These are phyloP conservation scores for Belonocnema kinseyi DNA, from an alignment of 1,140 invertebrate genomes.

Conservation along the genomic window DNA sequence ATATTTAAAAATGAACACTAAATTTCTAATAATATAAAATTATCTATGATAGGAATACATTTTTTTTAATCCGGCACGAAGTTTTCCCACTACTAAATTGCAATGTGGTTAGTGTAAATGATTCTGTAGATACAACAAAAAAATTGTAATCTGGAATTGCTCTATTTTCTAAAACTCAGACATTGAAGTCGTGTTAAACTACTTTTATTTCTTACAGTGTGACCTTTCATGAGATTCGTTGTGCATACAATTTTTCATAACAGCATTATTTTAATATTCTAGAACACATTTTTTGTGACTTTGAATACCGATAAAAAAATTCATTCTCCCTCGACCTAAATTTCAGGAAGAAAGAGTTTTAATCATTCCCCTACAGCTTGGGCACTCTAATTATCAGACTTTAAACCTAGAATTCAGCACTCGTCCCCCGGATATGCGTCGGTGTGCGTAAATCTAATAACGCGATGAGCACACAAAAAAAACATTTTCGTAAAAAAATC, in stretches of 20 bases:
- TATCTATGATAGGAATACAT: no score
- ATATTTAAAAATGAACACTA: no score
- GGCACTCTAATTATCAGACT: no score
- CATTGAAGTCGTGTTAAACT: not conserved
- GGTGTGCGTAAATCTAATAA: constrained; percentile 38
- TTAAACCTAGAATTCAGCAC: constrained; percentile 11
- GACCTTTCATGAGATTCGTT: not conserved
- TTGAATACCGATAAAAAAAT: not conserved
- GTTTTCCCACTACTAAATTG: not conserved
- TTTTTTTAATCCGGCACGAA: no score
- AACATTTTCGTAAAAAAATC: no score
- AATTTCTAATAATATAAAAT: not conserved
- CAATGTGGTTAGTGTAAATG: not conserved
- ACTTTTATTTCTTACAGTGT: not conserved
- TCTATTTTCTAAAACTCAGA: not conserved
- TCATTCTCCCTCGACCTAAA: not conserved
- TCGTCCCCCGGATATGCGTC: constrained; percentile 40
- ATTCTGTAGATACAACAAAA: not conserved
- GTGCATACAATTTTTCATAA: not conserved
- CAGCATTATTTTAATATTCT: not conserved
- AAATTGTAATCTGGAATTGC: no score
- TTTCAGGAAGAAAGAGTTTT: not conserved
- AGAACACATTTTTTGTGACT: not conserved
- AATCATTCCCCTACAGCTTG: not conserved
- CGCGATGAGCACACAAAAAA: no score